Evolutionary conservation across 2,797 vertebrate genomes (phyloP).

Genomic region (Notamacropus eugenii): DNA sequence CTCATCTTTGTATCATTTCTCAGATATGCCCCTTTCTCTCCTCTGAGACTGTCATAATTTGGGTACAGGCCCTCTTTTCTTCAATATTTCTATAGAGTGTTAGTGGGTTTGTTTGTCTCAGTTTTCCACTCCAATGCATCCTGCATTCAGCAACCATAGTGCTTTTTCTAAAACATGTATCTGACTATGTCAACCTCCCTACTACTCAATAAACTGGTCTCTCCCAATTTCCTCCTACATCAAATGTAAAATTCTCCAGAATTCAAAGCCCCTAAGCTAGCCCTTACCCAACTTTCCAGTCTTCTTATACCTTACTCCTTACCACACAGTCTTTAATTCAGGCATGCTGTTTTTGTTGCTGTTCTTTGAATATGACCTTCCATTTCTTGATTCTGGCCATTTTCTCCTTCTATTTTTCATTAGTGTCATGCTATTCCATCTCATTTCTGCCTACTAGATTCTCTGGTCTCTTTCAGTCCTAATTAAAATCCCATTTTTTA

Average conservation of each 20-base stretch:
- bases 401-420: background rate
- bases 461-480: background rate
- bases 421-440: background rate
- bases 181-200: background rate
- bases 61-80: background rate
- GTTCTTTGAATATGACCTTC: background rate
- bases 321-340: background rate
- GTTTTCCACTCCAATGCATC: background rate
- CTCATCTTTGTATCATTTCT: background rate
- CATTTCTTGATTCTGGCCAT: background rate
- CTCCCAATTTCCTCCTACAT: background rate
- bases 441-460: background rate
- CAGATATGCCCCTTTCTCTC: background rate
- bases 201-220: background rate
- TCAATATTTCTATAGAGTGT: background rate
- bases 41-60: background rate
- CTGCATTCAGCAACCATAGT: background rate
- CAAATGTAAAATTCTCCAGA: background rate
- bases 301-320: background rate
- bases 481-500: background rate
- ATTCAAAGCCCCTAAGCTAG: background rate
- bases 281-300: background rate
- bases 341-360: background rate
- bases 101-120: background rate
- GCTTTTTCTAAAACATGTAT: background rate